A percentile compares a stretch with the other conserved stretches of the same genome.
Evolutionary conservation across 2,113 vertebrate species (phyloP).

Genomic region (Mustelus asterias): DNA sequence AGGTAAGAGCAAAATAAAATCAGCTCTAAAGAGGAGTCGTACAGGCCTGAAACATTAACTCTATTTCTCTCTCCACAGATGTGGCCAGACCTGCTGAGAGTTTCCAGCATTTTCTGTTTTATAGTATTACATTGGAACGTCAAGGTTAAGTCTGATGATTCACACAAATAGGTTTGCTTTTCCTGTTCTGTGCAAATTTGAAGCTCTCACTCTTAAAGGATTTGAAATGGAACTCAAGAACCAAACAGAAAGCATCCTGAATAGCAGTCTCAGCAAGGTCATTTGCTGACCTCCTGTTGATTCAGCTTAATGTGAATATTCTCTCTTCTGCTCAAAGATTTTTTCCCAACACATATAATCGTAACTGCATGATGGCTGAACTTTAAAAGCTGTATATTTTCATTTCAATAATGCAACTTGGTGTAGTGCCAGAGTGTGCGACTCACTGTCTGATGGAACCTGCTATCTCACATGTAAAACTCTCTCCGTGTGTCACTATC

Average conservation of each 20-base stretch:
- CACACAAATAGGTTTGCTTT: neutral
- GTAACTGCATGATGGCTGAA: too few relatives aligned
- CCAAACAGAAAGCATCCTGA: neutral
- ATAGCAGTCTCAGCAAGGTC: neutral
- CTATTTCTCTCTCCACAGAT: too few relatives aligned
- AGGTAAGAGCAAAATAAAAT: too few relatives aligned
- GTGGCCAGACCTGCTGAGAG: too few relatives aligned
- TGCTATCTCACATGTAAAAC: neutral
- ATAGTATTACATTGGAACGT: too few relatives aligned
- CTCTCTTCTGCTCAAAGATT: neutral
- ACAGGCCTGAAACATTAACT: too few relatives aligned
- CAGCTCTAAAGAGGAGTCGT: too few relatives aligned
- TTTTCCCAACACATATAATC: neutral
- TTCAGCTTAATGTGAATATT: neutral
- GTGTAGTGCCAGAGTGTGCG: neutral
- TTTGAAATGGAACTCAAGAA: neutral
- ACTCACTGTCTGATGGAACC: constrained; percentile 2
- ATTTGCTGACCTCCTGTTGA: neutral
- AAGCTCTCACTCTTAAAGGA: neutral
- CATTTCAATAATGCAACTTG: neutral
- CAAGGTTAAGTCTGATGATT: too few relatives aligned
- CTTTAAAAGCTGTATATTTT: neutral
- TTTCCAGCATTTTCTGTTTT: too few relatives aligned
- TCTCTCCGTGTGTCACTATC: neutral
- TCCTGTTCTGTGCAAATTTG: neutral